Evolutionary conservation across 2,888 invertebrate genomes (phyloP), one percentile per base, ranked within the genome.

Genomic region (Seladonia tumulorum): DNA sequence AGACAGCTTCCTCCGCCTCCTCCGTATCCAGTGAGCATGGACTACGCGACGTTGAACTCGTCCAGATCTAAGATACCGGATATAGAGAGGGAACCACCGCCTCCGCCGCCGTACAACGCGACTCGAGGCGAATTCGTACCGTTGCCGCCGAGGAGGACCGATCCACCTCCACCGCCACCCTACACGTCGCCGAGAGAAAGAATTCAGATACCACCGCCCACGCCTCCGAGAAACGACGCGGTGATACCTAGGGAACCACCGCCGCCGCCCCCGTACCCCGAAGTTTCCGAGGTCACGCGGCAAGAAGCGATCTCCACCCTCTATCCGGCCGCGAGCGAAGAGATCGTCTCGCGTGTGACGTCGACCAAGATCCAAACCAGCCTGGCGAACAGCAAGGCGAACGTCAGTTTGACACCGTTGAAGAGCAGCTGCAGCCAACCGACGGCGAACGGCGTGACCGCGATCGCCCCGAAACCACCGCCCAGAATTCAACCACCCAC

Each of bases 81-180:
- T 22, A 77, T 87, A 22, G 91, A 93, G 8, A 88, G 94, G 12
- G 94, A 94, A 82, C 97, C 97, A 0, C 96, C 96, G 88, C 96
- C 97, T n/a, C 97, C 97, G n/a, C 97, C 97, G 10, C 97, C 97
- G 0, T 97, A 97, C 89, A 97, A 97, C 92, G 96, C 96, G 22
- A 85, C 75, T 5, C 86, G 89, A 42, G 84, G 82, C 10, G 97
- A 96, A 72, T 96, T 95, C 85, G 97, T 95, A 94, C 97, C 95
- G 95, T 96, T 95, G 95, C 97, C 93, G 94, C 96, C 93, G 95
- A 97, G 96, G 83, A 95, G 95, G 91, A 94, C 95, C 70, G 96
- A 97, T 88, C 97, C 97, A 82, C 96, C 97, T 73, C 97, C 96
- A 70, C 96, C 97, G 71, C 93, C 95, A 53, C 94, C 95, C 0